Conservation (phyloP, 2,797 vertebrate genomes). For the Micromesistius poutassou region DNA sequence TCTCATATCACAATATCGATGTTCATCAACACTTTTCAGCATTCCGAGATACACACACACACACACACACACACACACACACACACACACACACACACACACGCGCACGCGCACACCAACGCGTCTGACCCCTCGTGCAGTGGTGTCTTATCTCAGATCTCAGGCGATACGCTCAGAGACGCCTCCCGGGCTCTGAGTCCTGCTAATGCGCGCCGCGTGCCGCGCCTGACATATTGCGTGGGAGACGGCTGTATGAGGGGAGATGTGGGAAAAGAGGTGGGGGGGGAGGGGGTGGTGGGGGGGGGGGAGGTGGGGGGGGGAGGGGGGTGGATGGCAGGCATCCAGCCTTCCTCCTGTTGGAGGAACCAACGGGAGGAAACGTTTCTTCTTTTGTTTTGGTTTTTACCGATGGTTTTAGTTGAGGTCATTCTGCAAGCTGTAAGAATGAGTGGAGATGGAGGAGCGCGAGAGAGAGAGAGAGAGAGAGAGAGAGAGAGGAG, state of each 20-base stretch:
- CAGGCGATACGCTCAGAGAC: conserved; percentile 10
- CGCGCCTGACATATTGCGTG: conserved; percentile 53
- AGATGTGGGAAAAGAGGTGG: conserved; percentile 29
- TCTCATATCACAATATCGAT: too few relatives aligned
- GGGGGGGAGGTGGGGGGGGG: conserved; percentile 34
- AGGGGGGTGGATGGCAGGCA: background rate
- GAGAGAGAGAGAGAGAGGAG: background rate
- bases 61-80: conserved; percentile 8
- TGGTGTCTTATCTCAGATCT: conserved; percentile 30
- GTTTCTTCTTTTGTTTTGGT: too few relatives aligned
- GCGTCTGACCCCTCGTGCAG: conserved; percentile 11
- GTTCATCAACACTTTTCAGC: background rate
- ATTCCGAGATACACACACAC: background rate
- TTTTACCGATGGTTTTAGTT: too few relatives aligned
- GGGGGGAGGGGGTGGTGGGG: conserved; percentile 1
- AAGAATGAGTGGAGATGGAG: background rate
- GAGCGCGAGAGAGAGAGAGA: background rate
- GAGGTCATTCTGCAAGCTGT: too few relatives aligned
- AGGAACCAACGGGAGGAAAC: too few relatives aligned
- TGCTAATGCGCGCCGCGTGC: conserved; percentile 28
- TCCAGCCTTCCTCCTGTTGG: too few relatives aligned
- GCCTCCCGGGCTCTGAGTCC: conserved; percentile 11
- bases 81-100: conserved; percentile 11
- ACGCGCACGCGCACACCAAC: background rate
- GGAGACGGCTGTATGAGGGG: conserved; percentile 50